Conservation (phyloP, 2,113 vertebrate genomes). For the Prionailurus bengalensis region DNA sequence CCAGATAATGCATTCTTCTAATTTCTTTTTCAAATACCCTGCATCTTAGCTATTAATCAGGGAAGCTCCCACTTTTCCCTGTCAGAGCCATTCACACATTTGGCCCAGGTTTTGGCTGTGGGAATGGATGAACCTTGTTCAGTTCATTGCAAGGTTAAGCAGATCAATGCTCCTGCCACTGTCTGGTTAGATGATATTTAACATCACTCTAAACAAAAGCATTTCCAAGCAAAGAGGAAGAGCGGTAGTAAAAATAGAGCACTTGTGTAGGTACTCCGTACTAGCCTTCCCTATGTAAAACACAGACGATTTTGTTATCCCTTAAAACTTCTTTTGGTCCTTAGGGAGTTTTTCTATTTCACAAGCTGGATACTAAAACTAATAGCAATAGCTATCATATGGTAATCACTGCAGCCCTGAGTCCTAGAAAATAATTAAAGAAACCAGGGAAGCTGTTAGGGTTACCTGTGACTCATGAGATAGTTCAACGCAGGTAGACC, state of each 20-base stretch:
- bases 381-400: not conserved
- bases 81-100: conserved; percentile 61
- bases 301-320: not conserved
- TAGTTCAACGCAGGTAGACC: not conserved
- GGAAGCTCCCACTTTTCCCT: conserved; percentile 72
- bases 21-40: conserved; percentile 76
- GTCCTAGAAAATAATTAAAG: not conserved
- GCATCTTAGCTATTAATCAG: conserved; percentile 70
- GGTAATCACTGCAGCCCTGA: not conserved
- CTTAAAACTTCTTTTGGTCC: not conserved
- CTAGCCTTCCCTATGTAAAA: not conserved
- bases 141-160: conserved; percentile 66
- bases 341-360: conserved; percentile 16
- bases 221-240: conserved; percentile 45
- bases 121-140: conserved; percentile 56
- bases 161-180: conserved; percentile 60
- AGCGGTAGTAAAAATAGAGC: not conserved
- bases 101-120: conserved; percentile 53
- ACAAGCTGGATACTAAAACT: not conserved
- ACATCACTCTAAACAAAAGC: conserved; percentile 66
- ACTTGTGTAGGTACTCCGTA: not conserved
- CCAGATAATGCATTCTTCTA: conserved; percentile 79
- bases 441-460: not conserved
- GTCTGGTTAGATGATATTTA: conserved; percentile 68
- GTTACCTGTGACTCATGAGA: not conserved